Percentiles rank a stretch among this genome's conserved stretches.
phyloP scores from a whole-genome alignment of 2,888 invertebrate species.

The Himalopsyche kuldschensis region DNA sequence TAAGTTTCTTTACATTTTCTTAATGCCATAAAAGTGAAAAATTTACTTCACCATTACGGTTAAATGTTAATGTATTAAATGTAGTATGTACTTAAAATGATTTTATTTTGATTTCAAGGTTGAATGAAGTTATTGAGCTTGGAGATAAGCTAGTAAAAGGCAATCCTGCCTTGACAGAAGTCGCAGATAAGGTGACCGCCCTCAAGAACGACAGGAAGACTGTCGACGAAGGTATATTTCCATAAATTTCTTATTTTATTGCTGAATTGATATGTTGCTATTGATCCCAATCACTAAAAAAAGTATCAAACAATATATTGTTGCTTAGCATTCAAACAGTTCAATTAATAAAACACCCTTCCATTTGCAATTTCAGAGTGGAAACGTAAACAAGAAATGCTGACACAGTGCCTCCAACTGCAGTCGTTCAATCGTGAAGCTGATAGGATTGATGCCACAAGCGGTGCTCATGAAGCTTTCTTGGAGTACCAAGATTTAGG shows the following conservation, averaged over 20 bases:
- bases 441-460: constrained; percentile 94
- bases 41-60: too few species aligned
- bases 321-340: too few species aligned
- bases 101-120: constrained; percentile 51
- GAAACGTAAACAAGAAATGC: constrained; percentile 81
- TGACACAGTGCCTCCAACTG: constrained; percentile 85
- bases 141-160: constrained; percentile 74
- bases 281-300: too few species aligned
- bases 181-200: constrained; percentile 72
- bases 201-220: constrained; percentile 76
- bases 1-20: constrained; percentile 48
- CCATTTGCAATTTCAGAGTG: constrained; percentile 56
- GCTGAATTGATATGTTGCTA: too few species aligned
- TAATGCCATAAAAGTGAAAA: too few species aligned
- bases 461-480: constrained; percentile 91
- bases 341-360: too few species aligned
- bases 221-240: constrained; percentile 63
- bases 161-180: constrained; percentile 75
- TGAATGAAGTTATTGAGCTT: constrained; percentile 78
- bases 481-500: constrained; percentile 87
- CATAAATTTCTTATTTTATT: too few species aligned
- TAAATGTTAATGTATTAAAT: too few species aligned
- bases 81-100: background rate
- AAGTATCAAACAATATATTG: too few species aligned
- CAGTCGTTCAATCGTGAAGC: constrained; percentile 95